phyloP scores from a whole-genome alignment of 1,140 invertebrate species.

The Diplogasteroides magnus region DNA sequence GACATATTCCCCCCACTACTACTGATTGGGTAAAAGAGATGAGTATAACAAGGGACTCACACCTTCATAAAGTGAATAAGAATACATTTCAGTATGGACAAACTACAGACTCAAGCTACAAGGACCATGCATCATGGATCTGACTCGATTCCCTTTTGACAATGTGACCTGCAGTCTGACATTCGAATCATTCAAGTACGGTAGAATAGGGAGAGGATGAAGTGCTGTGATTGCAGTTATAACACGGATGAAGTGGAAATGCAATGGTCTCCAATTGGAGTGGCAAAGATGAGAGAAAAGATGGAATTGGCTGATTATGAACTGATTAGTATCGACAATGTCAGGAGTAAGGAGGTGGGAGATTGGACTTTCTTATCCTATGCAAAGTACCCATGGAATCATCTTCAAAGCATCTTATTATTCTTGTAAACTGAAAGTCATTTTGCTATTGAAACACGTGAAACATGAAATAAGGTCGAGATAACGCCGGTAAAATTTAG shows the following conservation, averaged over 20 bases:
- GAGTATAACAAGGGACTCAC: no score
- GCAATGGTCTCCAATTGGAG: conserved; percentile 46
- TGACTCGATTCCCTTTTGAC: conserved; percentile 51
- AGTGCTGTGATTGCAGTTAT: conserved; percentile 38
- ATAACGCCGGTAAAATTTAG: no score
- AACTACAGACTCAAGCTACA: conserved; percentile 54
- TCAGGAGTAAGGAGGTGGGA: conserved; percentile 43
- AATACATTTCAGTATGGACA: conserved; percentile 55
- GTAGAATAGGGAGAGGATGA: not conserved
- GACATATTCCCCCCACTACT: no score
- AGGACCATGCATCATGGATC: conserved; percentile 39
- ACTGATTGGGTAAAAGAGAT: no score
- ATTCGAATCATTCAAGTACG: conserved; percentile 53
- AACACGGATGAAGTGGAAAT: conserved; percentile 55
- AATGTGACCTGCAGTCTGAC: conserved; percentile 54
- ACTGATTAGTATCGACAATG: conserved; percentile 41
- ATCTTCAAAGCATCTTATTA: no score
- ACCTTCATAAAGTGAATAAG: no score
- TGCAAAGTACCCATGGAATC: no score
- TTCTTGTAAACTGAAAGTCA: no score
- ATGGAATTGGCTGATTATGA: conserved; percentile 55
- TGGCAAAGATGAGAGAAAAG: conserved; percentile 51
- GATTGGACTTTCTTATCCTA: no score
- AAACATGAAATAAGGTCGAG: no score
- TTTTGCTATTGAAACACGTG: no score